Evolutionary conservation across 2,113 vertebrate genomes (phyloP), one percentile per base, ranked within the genome.

Genomic region (Cricetomys ansorgei): DNA sequence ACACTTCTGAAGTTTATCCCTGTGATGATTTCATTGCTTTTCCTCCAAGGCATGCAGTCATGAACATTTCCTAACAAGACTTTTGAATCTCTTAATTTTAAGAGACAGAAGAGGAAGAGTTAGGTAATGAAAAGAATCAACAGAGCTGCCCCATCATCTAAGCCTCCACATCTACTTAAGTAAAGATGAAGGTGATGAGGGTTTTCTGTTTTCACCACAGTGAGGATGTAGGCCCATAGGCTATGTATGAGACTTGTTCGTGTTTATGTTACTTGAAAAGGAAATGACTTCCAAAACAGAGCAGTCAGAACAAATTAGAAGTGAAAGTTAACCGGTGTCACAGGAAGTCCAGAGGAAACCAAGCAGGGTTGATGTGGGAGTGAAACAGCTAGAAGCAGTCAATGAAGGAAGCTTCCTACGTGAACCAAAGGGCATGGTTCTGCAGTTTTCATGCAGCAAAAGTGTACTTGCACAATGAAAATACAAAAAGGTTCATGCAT

Each of bases 241-340:
- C 72, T 8, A 0, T 0, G 0, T 0, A 2, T 40, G 23, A 15
- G 13, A 43, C 70, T 6, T 3, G 29, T 2, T 29, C 3, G 0
- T 10, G 62, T 19, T 69, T 10, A 50, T 23, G 43, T 25, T 21
- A 8, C 65, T 93, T 48, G 37, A 34, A 31, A 89, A 86, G 88
- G 57, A 55, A 67, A n/a, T 2, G 75, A 21, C 81, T 37, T 73
- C 91, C 50, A 21, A 34, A 79, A 65, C 0, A 34, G 50, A 70
- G 57, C 25, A 9, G 21, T 8, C 43, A 7, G 2, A 92, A 57
- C 21, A 45, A 87, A 88, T 34, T 64, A 37, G 70, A 75, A 85
- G 93, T 43, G 85, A 80, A 77, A 76, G 80, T 57, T 25, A 25
- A 10, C 31, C 25, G 13, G 34, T 1, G 5, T 17, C 23, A 34